Conservation (phyloP, 1,140 invertebrate genomes). For the Magallana angulata region DNA sequence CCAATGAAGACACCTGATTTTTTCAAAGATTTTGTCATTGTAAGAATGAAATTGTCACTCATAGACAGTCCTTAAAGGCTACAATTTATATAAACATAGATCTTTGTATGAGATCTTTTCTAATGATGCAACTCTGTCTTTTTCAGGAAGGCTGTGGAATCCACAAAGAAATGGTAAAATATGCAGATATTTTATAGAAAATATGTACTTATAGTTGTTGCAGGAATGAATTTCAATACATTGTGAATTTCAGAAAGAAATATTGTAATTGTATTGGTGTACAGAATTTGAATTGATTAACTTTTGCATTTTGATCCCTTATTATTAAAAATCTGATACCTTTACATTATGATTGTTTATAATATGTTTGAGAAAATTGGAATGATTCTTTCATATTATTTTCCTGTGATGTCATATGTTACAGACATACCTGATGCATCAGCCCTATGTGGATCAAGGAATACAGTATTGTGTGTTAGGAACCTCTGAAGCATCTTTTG, state of each 20-base stretch:
- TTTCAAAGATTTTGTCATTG: conserved; percentile 39
- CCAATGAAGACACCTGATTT: conserved; percentile 45
- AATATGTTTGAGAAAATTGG: no score
- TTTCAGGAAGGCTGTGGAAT: conserved; percentile 51
- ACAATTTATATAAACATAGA: no score
- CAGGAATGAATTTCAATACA: neutral
- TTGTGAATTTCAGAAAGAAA: neutral
- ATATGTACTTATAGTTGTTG: neutral
- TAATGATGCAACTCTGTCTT: neutral
- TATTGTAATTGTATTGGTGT: neutral
- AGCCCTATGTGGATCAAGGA: neutral
- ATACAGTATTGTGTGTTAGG: neutral
- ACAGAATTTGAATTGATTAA: no score
- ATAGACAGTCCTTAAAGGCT: no score
- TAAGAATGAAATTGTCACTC: conserved; percentile 4
- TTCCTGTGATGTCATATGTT: no score
- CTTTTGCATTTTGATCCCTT: no score
- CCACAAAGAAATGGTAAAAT: neutral
- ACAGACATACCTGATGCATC: conserved; percentile 1
- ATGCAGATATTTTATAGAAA: neutral
- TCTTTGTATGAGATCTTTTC: no score
- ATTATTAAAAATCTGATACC: no score
- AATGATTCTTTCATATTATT: no score
- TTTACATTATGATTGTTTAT: no score
- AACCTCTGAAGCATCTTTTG: conserved; percentile 20